Base-by-base conservation (phyloP, 1,140 invertebrate genomes). In the Gryon sp. region DNA sequence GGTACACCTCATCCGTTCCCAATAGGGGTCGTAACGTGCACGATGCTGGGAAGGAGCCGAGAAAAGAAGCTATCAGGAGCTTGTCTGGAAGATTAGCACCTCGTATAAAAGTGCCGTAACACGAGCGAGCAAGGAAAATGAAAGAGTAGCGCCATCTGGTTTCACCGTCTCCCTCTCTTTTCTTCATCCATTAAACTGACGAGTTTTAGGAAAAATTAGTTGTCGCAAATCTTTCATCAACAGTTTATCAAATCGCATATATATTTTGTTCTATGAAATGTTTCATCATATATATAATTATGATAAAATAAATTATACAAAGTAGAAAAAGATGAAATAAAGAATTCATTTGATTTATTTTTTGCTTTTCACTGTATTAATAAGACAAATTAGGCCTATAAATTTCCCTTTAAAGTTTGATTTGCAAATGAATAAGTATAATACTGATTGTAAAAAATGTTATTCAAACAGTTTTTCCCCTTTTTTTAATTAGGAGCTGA, bases 81-180 rank as follows among this genome's bases (percentile, higher is more conserved):
- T 86, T 87, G 86, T 89, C 84, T 88, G 85, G 79, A 83, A 87
- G 87, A 88, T 89, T 88, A 89, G 84, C 84, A 88, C 85, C 85
- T 88, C 84, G 82, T 84, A 87, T 86, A 89, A 89, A 88, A 88
- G 85, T 87, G 76, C 72, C 80, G 80, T 82, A 82, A 83, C 68
- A 68, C 75, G 75, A 81, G 80, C 73, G 76, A 36, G 73, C 59
- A 46, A 69, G 38, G 43, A 72, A 79, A 66, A 43, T 59, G 45
- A 62, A 63, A 40, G 34, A 36, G 46, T 34, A 15, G 52, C 52
- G 69, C 59, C 59, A 73, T 65, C 69, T 73, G 48, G 4, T 8
- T n/a, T n/a, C n/a, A n/a, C n/a, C n/a, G n/a, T n/a, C n/a, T n/a
- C n/a, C n/a, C n/a, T n/a, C n/a, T n/a, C n/a, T n/a, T n/a, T n/a